Percentiles rank a stretch among this genome's conserved stretches.
Evolutionary conservation across 1,140 invertebrate genomes (phyloP).

Genomic region (Acyrthosiphon pisum): DNA sequence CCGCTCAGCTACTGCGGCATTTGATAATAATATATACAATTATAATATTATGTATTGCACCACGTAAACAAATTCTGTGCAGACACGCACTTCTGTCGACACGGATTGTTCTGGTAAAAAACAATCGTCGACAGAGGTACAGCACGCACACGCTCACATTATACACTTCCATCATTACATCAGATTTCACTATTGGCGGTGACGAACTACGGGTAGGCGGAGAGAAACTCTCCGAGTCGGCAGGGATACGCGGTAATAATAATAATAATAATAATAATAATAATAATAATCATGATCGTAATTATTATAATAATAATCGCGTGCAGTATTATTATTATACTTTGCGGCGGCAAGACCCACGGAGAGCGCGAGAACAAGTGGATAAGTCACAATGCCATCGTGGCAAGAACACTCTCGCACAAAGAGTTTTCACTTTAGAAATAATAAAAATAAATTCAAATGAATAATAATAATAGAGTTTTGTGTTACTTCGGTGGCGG

Average conservation of each 20-base stretch:
- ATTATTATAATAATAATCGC: not conserved
- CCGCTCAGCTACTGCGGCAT: too few relatives aligned
- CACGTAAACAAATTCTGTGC: not conserved
- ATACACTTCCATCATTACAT: not conserved
- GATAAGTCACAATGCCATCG: slow-evolving; percentile 42
- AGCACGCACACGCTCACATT: not conserved
- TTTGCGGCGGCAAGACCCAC: not conserved
- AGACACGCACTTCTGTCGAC: not conserved
- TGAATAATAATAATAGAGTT: slow-evolving; percentile 52
- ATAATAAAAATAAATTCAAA: slow-evolving; percentile 44
- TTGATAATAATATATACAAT: not conserved
- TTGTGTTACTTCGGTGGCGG: slow-evolving; percentile 15
- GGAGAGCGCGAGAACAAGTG: slow-evolving; percentile 32
- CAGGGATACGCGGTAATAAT: slow-evolving; percentile 29
- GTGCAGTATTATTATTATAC: not conserved
- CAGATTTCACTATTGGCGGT: not conserved
- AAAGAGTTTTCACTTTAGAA: slow-evolving; percentile 56
- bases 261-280: slow-evolving; percentile 7
- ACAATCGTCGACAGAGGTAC: not conserved
- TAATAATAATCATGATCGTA: not conserved
- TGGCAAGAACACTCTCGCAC: slow-evolving; percentile 33
- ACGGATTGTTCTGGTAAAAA: not conserved
- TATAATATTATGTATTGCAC: not conserved
- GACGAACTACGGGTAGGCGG: not conserved
- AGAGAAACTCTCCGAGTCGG: not conserved